Base-by-base conservation (phyloP, 1,140 invertebrate species). In the Aphaenogaster floridana region DNA sequence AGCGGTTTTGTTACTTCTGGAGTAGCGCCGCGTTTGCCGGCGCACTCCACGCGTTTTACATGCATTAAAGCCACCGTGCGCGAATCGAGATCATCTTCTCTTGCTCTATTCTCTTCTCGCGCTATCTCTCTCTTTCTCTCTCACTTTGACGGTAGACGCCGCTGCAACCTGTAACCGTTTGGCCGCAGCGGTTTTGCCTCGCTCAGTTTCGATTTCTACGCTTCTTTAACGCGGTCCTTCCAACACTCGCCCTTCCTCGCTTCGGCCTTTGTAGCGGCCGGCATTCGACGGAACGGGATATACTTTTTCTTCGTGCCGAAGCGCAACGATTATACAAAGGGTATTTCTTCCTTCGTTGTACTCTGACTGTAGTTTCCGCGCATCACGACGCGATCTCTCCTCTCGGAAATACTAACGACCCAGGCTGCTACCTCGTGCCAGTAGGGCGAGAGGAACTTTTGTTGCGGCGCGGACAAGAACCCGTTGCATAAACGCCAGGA, bases 1-100 rank as follows among this genome's bases (percentile, higher is more conserved):
- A 93, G 93, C 88, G 90, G 92, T 93, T 93, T 94, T 94, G 93
- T 94, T 94, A 92, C 90, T 93, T 90, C 90, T 91, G 66, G 80
- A 42, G 42, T 66, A 88, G 74, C 68, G 88, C 91, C 89, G 83
- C 88, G 78, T 90, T 92, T 87, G 78, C 88, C 86, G 84, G 69
- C 78, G 87, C 87, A 81, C 86, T 86, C 69, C 86, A 72, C 87
- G 87, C 89, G 91, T 92, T 93, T 93, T 94, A 94, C 92, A 93
- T 93, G 91, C 88, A 93, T 94, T 88, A 89, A 88, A 93, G 88
- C 93, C 89, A 91, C 88, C 72, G 90, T 90, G 85, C 88, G 21
- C 74, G 34, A 42, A 59, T 66, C 59, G 74, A 39, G 77, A 54
- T 42, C 50, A 13, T 54, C 42, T 48, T 54, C 34, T 64, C 77